phyloP scores from a whole-genome alignment of 2,797 vertebrate genomes.

The Pelochelys cantorii region DNA sequence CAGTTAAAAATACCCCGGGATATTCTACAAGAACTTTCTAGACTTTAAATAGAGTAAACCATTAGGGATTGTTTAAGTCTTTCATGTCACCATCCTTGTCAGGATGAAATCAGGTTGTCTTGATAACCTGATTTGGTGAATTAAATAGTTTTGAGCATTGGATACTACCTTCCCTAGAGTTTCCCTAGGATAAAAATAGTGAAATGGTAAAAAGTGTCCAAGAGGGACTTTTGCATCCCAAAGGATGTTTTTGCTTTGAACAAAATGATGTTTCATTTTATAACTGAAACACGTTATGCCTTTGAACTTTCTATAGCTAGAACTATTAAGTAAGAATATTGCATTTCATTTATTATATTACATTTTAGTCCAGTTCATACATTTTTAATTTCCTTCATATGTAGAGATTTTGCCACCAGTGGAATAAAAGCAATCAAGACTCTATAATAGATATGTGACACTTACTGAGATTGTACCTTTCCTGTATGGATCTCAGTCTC shows the following conservation, averaged over 20 bases:
- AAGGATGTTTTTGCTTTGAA: slow-evolving; percentile 38
- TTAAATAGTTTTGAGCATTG: slow-evolving; percentile 21
- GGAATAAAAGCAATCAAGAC: slow-evolving; percentile 58
- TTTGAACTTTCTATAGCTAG: slow-evolving; percentile 56
- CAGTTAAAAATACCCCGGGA: slow-evolving; percentile 11
- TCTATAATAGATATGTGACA: slow-evolving; percentile 47
- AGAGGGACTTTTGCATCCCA: slow-evolving; percentile 34
- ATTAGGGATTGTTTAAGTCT: background rate
- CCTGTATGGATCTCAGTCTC: background rate
- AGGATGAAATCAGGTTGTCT: slow-evolving; percentile 51
- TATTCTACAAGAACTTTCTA: background rate
- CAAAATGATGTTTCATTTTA: slow-evolving; percentile 53
- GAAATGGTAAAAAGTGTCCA: slow-evolving; percentile 30
- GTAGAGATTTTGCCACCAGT: slow-evolving; percentile 49
- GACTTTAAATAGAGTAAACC: slow-evolving; percentile 18
- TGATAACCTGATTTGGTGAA: slow-evolving; percentile 63
- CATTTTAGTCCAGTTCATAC: slow-evolving; percentile 57
- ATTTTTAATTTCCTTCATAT: slow-evolving; percentile 69
- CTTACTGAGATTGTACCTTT: background rate
- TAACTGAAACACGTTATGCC: slow-evolving; percentile 50
- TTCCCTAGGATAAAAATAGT: slow-evolving; percentile 40
- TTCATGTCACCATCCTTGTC: slow-evolving; percentile 48
- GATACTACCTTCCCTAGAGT: slow-evolving; percentile 21
- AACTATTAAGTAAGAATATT: slow-evolving; percentile 53
- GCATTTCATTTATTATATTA: slow-evolving; percentile 59